These are phyloP conservation scores for Drosophila busckii DNA, from an alignment of 1,140 invertebrate species.

Conservation along the genomic window DNA sequence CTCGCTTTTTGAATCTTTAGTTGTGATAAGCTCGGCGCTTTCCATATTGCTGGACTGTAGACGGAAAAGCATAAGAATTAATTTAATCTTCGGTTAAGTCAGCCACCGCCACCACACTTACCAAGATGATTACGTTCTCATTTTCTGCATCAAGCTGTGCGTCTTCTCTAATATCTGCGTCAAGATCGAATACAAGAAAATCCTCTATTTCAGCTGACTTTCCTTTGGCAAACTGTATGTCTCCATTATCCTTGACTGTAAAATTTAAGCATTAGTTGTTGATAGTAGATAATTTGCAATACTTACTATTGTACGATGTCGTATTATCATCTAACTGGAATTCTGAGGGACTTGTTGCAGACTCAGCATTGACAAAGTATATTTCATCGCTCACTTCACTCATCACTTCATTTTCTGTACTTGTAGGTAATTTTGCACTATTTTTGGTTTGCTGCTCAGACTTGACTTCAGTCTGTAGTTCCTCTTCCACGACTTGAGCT, in stretches of 20 bases:
- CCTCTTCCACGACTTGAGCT: neutral
- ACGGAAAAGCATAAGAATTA: neutral
- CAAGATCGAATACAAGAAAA: constrained; percentile 72
- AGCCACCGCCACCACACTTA: neutral
- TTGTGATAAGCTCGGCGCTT: neutral
- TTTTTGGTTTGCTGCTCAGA: too few relatives aligned
- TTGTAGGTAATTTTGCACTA: too few relatives aligned
- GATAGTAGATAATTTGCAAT: neutral
- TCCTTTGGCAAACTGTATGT: constrained; percentile 59
- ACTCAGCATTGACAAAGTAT: constrained; percentile 52
- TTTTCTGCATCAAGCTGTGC: constrained; percentile 44
- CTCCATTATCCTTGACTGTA: constrained; percentile 63
- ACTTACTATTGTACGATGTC: constrained; percentile 66
- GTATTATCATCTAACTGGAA: constrained; percentile 37
- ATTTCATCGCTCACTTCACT: constrained; percentile 46
- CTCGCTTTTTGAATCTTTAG: constrained; percentile 16
- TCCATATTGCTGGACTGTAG: constrained; percentile 37
- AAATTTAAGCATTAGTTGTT: neutral
- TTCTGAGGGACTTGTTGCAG: constrained; percentile 12
- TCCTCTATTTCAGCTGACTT: constrained; percentile 36
- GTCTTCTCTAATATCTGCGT: constrained; percentile 33
- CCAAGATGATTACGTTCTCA: constrained; percentile 55
- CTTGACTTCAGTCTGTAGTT: too few relatives aligned
- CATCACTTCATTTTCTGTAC: constrained; percentile 26
- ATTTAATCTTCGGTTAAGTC: neutral